Conservation (phyloP, 2,797 vertebrate genomes). For the Momotus momota region DNA sequence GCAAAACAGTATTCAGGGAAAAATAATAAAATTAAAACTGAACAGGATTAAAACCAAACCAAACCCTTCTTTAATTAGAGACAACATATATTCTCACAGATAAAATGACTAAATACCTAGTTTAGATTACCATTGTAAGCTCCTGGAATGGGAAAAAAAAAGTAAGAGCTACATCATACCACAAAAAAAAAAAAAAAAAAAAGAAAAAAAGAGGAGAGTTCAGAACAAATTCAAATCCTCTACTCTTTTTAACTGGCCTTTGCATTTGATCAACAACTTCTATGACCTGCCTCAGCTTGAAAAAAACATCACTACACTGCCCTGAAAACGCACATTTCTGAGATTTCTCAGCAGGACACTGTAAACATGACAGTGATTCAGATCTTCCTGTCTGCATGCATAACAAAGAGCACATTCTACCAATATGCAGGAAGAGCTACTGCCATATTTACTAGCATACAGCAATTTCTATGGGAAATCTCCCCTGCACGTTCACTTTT, state of each 20-base stretch:
- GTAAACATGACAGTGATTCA: not conserved
- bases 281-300: not conserved
- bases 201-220: not conserved
- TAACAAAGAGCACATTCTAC: not conserved
- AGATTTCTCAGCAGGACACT: not conserved
- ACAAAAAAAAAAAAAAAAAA: not conserved
- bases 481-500: not conserved
- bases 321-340: not conserved
- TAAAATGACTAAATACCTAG: not conserved
- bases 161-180: not conserved
- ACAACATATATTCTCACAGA: not conserved
- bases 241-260: not conserved
- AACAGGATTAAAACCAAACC: not conserved
- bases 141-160: not conserved
- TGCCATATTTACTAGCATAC: not conserved
- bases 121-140: not conserved
- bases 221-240: not conserved
- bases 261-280: not conserved
- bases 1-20: not conserved
- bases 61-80: not conserved
- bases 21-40: not conserved
- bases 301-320: not conserved
- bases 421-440: not conserved
- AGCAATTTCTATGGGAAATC: not conserved
- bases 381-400: not conserved